Conservation (phyloP, 2,888 invertebrate species). For the Mycalesis mineus region DNA sequence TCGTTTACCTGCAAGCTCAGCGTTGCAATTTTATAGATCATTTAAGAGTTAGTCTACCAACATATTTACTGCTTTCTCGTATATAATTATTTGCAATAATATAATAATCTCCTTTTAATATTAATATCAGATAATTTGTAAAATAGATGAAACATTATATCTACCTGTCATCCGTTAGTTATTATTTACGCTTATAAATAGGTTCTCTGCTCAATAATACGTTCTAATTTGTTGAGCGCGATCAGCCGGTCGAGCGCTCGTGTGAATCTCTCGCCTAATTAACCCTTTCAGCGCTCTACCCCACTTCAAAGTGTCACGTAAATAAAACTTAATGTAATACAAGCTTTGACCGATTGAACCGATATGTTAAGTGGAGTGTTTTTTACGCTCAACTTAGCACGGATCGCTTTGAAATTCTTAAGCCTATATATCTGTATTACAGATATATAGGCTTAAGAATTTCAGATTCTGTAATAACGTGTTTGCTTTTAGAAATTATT, state of each 20-base stretch:
- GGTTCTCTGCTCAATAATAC: slow-evolving; percentile 68
- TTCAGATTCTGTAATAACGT: too few species aligned
- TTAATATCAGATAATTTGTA: too few species aligned
- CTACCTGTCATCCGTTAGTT: not conserved
- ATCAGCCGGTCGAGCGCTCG: slow-evolving; percentile 60
- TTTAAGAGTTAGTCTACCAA: too few species aligned
- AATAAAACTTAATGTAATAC: slow-evolving; percentile 50
- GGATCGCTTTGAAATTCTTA: slow-evolving; percentile 19
- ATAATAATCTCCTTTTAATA: too few species aligned
- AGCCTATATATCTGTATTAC: not conserved
- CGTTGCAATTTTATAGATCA: too few species aligned
- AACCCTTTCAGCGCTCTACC: slow-evolving; percentile 64
- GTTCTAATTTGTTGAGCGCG: slow-evolving; percentile 70
- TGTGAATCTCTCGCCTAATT: slow-evolving; percentile 74
- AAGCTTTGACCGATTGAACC: slow-evolving; percentile 40
- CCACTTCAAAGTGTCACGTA: slow-evolving; percentile 67
- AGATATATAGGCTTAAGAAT: too few species aligned
- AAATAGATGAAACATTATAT: not conserved
- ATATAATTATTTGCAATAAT: too few species aligned
- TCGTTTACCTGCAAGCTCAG: too few species aligned
- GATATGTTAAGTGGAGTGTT: slow-evolving; percentile 32
- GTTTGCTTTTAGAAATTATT: too few species aligned
- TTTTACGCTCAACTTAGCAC: slow-evolving; percentile 33
- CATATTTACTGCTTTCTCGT: too few species aligned
- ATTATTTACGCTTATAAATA: slow-evolving; percentile 42